Base-by-base conservation (phyloP, 2,797 vertebrate species). In the Bucorvus abyssinicus region DNA sequence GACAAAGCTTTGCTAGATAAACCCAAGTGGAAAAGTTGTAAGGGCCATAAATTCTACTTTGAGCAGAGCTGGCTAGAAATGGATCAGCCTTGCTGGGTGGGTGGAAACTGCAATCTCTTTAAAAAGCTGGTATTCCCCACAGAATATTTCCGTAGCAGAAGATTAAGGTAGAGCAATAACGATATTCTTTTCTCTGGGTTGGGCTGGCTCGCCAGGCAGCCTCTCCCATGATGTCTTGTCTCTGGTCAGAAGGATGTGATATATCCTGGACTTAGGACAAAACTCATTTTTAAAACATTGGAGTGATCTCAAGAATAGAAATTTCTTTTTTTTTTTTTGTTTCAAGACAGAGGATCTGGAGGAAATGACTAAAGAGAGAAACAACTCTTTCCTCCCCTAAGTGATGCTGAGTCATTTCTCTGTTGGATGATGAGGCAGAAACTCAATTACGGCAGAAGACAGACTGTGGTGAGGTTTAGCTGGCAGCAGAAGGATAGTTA, bases 361-460 rank as follows among this genome's bases (percentile, higher is more conserved):
- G 67, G 85, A 94, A 94, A 91, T 73, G 6, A 44, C 49, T 50
- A 75, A 73, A 50, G 53, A 83, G 56, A 69, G 24, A 84, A 95
- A 49, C 21, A 70, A 23, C 30, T 38, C 52, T 91, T 91, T 70
- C 55, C 52, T 91, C 60, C 64, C 49, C 17, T 40, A 94, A 90
- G 49, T 47, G 80, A 30, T 2, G 9, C 69, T 69, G 94, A 94
- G 60, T 90, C 73, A 75, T 90, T 92, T 84, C 34, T 84, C 59
- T 84, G 40, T 53, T 90, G 74, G 77, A 86, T 89, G 68, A 82
- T 76, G 79, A 92, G 82, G 59, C 56, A 91, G 90, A 95, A 95
- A 94, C 63, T 87, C 87, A 68, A 36, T 88, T 91, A 86, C 21
- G 56, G 47, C 80, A 92, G 83, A 79, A 90, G 88, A 50, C 63